Conservation (phyloP, 2,113 vertebrate genomes). For the Grammomys dolichurus region DNA sequence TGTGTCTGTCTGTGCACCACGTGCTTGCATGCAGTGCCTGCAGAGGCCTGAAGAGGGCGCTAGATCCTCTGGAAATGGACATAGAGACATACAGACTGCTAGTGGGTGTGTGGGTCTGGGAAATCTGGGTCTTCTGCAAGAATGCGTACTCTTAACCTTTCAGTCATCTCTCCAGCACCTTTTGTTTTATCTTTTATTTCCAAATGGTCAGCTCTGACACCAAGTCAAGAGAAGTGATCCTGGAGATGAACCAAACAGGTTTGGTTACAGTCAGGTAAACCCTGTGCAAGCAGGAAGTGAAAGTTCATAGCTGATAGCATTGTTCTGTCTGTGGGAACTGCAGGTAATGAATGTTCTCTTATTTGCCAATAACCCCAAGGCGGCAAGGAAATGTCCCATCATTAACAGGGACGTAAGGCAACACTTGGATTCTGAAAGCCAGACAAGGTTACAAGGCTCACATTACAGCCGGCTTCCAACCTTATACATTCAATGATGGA, state of each 20-base stretch:
- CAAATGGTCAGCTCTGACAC: not conserved
- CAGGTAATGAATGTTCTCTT: not conserved
- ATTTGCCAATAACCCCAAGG: not conserved
- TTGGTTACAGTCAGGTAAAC: not conserved
- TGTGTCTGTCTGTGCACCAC: not conserved
- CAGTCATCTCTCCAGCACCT: not conserved
- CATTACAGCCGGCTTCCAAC: not conserved
- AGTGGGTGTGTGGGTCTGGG: not conserved
- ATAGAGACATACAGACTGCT: too few species aligned
- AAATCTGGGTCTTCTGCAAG: not conserved
- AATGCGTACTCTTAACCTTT: not conserved
- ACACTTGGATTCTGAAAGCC: constrained; percentile 1
- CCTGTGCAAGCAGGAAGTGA: not conserved
- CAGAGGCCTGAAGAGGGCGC: not conserved
- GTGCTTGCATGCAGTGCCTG: not conserved
- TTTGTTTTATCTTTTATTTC: not conserved
- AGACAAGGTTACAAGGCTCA: not conserved
- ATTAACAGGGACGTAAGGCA: not conserved
- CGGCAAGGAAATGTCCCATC: not conserved
- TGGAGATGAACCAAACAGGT: not conserved
- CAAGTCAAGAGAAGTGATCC: not conserved
- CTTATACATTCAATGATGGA: not conserved
- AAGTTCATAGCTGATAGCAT: not conserved
- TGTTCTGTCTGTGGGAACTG: not conserved
- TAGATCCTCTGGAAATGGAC: too few species aligned